Base-by-base conservation (phyloP, 2,797 vertebrate species). In the Lepus townsendii region DNA sequence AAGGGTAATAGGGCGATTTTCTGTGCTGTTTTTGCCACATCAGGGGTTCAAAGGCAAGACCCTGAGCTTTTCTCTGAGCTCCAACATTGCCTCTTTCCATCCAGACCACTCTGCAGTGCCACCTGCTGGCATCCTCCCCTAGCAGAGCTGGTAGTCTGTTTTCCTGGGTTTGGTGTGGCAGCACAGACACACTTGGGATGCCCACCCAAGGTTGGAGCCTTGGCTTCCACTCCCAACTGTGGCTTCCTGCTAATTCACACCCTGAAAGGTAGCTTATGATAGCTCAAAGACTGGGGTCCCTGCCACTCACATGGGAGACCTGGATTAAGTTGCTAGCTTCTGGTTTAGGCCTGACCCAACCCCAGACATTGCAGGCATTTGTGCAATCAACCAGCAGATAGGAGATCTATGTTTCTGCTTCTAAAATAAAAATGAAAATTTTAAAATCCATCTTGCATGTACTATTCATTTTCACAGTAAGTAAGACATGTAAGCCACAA, bases 21-120 rank as follows among this genome's bases (percentile, higher is more conserved):
- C 54, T 27, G 52, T 79, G 72, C 78, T 91, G 30, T 76, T 93
- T 66, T 71, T 66, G 83, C 16, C 79, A 83, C 7, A 78, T 32
- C 38, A 24, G 26, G 26, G 13, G 0, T 73, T 75, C 27, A 27
- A 82, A 22, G 14, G 26, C 42, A 47, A 30, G 27, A 72, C n/a
- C n/a, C 27, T 16, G 35, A 88, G 24, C 35, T n/a, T 17, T 84
- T 24, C 19, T 73, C 50, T 42, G 30, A 57, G 38, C 9, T 7
- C 7, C 87, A 87, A 17, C 3, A 19, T 4, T 62, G 22, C 11
- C 75, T 32, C 42, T n/a, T 30, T 62, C 60, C 76, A 38, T 90
- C 66, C 8, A 65, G 54, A 50, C n/a, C 20, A 72, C 20, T 83
- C 71, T 35, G 26, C 24, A 63, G 22, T 47, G 30, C 7, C 11